Percentiles rank a stretch among this genome's conserved stretches.
Conservation (phyloP, 1,140 invertebrate genomes). For the Teleogryllus occipitalis region DNA sequence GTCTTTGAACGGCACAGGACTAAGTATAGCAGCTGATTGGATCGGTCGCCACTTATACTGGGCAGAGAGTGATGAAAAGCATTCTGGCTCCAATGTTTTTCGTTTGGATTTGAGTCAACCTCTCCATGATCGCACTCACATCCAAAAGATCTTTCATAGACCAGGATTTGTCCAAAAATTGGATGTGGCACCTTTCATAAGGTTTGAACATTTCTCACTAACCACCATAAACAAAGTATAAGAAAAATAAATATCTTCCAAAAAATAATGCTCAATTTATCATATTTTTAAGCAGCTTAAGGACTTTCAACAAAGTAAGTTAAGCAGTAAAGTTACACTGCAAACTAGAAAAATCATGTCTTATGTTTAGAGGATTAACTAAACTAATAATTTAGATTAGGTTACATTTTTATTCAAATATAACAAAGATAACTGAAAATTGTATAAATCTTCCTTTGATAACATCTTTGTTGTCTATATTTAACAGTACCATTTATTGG, state of each 20-base stretch:
- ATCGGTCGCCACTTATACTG: constrained; percentile 72
- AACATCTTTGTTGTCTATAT: neutral
- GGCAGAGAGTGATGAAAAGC: constrained; percentile 50
- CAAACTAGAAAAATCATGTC: no score
- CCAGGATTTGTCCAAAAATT: constrained; percentile 49
- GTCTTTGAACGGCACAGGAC: constrained; percentile 54
- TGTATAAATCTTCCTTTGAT: no score
- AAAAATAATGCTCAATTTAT: neutral
- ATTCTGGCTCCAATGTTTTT: constrained; percentile 41
- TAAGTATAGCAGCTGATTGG: constrained; percentile 75
- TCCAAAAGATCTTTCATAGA: constrained; percentile 40
- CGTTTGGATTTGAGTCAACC: constrained; percentile 47
- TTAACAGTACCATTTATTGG: constrained; percentile 59
- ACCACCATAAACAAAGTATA: neutral
- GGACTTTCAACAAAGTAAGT: neutral
- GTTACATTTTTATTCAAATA: no score
- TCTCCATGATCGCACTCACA: constrained; percentile 37
- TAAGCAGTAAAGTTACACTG: no score
- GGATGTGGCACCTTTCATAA: constrained; percentile 59
- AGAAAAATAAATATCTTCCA: neutral
- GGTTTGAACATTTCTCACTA: constrained; percentile 37
- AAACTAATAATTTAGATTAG: no score
- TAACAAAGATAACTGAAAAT: no score
- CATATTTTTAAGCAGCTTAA: neutral
- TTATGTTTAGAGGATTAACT: no score